phyloP scores from a whole-genome alignment of 2,113 vertebrate species.

The Alosa alosa region DNA sequence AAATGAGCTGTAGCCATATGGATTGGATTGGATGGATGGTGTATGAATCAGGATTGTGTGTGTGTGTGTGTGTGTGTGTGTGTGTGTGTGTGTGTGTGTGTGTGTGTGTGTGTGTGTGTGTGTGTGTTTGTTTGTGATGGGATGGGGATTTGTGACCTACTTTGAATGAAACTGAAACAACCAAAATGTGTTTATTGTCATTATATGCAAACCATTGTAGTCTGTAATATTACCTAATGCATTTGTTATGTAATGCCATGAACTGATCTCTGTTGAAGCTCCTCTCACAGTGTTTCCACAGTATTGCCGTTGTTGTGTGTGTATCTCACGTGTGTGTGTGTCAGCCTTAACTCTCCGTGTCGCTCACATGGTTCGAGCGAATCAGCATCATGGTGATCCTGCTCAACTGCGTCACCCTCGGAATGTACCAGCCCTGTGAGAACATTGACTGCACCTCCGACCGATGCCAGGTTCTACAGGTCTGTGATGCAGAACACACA shows the following conservation, averaged over 20 bases:
- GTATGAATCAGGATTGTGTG: neutral
- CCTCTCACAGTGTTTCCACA: too few relatives aligned
- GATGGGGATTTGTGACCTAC: too few relatives aligned
- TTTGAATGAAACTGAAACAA: neutral
- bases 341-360: slow-evolving; percentile 62
- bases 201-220: neutral
- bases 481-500: slow-evolving; percentile 55
- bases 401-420: slow-evolving; percentile 95
- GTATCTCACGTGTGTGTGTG: neutral
- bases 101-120: neutral
- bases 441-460: slow-evolving; percentile 97
- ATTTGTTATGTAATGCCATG: neutral
- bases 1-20: slow-evolving; percentile 39
- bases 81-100: neutral
- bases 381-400: slow-evolving; percentile 98
- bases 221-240: neutral
- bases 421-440: slow-evolving; percentile 98
- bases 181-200: neutral
- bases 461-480: slow-evolving; percentile 96
- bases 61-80: neutral
- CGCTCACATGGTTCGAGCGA: slow-evolving; percentile 90
- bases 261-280: too few relatives aligned
- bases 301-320: neutral
- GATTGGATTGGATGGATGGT: slow-evolving; percentile 24
- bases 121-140: too few relatives aligned